Conservation (phyloP, 2,113 vertebrate species). For the Gallinago media region DNA sequence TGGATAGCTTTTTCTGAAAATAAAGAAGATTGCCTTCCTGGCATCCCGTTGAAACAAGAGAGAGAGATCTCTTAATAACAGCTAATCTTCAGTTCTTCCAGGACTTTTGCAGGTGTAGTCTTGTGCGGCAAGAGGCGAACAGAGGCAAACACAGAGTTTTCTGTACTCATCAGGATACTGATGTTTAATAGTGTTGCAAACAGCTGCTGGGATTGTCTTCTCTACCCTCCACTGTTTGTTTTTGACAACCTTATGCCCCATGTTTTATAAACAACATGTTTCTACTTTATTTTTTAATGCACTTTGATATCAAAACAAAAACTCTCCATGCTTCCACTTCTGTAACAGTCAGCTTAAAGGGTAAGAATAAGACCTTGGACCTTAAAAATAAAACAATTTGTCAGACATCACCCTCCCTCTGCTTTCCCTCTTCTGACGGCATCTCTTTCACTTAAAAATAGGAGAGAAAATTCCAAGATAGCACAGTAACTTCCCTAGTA, state of each 20-base stretch:
- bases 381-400: neutral
- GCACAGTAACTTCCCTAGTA: neutral
- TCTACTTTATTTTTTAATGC: neutral
- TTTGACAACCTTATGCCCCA: neutral
- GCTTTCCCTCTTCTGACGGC: neutral
- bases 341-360: neutral
- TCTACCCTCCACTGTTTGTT: neutral
- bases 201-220: neutral
- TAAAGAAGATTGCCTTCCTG: neutral
- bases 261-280: neutral
- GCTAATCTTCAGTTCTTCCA: neutral
- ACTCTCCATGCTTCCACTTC: neutral
- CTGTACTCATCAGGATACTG: neutral
- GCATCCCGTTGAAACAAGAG: neutral
- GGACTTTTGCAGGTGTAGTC: neutral
- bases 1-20: neutral
- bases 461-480: neutral
- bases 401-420: neutral
- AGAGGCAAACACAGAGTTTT: neutral
- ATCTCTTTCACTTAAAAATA: neutral
- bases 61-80: neutral
- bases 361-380: neutral
- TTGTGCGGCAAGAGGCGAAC: neutral
- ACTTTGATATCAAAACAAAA: neutral
- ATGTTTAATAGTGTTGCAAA: neutral